A percentile compares a stretch with the other conserved stretches of the same genome.
Evolutionary conservation across 2,797 vertebrate species (phyloP).

Genomic region (Luscinia megarhynchos): DNA sequence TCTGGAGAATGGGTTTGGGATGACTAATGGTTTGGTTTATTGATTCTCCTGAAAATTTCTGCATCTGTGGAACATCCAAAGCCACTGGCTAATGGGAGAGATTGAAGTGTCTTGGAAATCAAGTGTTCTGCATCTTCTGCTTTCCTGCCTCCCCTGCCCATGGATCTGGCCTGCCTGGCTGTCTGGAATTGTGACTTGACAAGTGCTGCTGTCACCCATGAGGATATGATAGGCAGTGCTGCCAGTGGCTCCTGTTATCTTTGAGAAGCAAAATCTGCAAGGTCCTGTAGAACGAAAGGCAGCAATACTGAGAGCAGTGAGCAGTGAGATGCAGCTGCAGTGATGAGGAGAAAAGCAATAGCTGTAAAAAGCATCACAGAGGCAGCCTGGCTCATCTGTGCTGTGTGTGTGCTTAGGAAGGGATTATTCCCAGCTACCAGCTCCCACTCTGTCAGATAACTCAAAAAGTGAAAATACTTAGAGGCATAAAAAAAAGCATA

Average conservation of each 20-base stretch:
- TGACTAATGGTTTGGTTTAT: background rate
- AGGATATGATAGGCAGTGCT: slow-evolving; percentile 3
- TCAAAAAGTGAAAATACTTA: background rate
- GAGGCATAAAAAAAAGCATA: background rate
- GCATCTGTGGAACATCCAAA: background rate
- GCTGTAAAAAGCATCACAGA: background rate
- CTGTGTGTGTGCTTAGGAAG: background rate
- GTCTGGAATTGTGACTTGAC: background rate
- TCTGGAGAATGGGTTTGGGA: background rate
- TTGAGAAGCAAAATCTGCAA: slow-evolving; percentile 30
- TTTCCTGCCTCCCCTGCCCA: background rate
- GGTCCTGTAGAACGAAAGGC: slow-evolving; percentile 15
- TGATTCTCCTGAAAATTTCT: background rate
- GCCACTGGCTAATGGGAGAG: background rate
- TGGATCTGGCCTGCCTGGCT: background rate
- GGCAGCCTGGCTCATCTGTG: background rate
- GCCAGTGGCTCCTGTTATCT: slow-evolving; percentile 28
- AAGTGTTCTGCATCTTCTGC: background rate
- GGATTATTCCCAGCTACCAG: slow-evolving; percentile 1
- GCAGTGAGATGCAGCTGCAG: slow-evolving; percentile 25
- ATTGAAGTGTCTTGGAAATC: background rate
- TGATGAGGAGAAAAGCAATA: background rate
- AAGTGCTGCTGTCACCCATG: background rate
- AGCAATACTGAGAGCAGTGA: slow-evolving; percentile 33
- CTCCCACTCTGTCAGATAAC: background rate